These are phyloP conservation scores for Spatula clypeata DNA, from an alignment of 2,797 vertebrate species.

Conservation along the genomic window DNA sequence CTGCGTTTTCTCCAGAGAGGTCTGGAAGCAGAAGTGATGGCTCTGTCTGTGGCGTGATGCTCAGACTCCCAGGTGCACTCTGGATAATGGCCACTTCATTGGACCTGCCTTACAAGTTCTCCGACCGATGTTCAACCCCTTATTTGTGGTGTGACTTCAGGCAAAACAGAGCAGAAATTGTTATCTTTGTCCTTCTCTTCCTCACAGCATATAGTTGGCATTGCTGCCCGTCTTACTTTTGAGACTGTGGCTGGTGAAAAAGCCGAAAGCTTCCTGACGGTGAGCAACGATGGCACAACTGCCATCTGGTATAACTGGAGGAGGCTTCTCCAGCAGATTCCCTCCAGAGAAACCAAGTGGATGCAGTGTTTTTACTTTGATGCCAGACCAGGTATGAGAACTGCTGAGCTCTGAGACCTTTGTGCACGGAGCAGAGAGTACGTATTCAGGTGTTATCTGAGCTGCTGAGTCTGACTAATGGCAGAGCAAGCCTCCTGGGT, in stretches of 20 bases:
- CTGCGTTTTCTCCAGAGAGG: background rate
- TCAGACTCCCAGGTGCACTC: background rate
- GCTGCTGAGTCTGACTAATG: background rate
- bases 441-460: background rate
- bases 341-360: slow-evolving; percentile 77
- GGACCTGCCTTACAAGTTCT: background rate
- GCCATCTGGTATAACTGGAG: slow-evolving; percentile 93
- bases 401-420: background rate
- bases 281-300: slow-evolving; percentile 90
- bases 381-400: slow-evolving; percentile 85
- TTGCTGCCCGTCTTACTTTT: slow-evolving; percentile 88
- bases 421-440: background rate
- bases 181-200: background rate
- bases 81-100: background rate
- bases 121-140: background rate
- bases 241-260: slow-evolving; percentile 86
- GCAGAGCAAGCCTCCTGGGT: background rate
- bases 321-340: slow-evolving; percentile 73
- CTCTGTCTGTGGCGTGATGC: background rate
- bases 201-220: slow-evolving; percentile 86
- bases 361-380: slow-evolving; percentile 89
- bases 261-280: slow-evolving; percentile 84
- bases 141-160: background rate
- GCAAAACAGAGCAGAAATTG: background rate
- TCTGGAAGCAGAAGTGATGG: background rate